Evolutionary conservation across 2,888 invertebrate species (phyloP), one percentile per base, ranked within the genome.

Genomic region (Pristionchus japonicus): DNA sequence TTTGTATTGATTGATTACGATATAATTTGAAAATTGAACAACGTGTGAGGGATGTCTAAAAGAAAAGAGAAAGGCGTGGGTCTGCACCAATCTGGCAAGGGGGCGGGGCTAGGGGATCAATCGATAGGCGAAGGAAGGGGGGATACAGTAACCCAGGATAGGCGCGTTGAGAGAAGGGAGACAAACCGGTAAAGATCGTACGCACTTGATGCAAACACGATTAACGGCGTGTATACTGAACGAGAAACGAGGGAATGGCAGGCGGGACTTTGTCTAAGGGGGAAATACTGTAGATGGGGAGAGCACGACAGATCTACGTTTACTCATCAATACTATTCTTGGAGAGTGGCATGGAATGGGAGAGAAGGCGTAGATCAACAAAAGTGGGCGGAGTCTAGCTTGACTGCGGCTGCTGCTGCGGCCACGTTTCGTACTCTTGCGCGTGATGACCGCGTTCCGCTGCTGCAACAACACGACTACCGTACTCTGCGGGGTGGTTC

Each of bases 381-480:
- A 43, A 40, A 74, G 74, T 17, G 43, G 43, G 74, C 74, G 37
- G 43, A 74, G 74, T 74, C 43, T 40, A 74, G 74, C 20, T 74
- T 20, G 15, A 17, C 74, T n/a, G 7, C 3, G 70, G 70, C 70
- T 70, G 70, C 40, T 37, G 74, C 37, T 74, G 74, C 43, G 74
- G 74, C 74, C 20, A 40, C 40, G 74, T 74, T 40, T 74, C 74
- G 74, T 74, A 74, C 74, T 74, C 74, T 34, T 37, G 74, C 74
- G 74, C 40, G 74, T 74, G 52, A 17, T 1, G 31, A 15, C 67
- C 67, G 67, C 67, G 31, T 37, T 15, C 74, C n/a, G n/a, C n/a
- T n/a, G n/a, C n/a, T 74, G 40, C 40, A 74, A 74, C 74, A 74
- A 74, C 23, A 40, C 40, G 23, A 40, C 74, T 74, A 43, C 74